Base-by-base conservation (phyloP, 2,888 invertebrate species). In the Microctonus aethiopoides region DNA sequence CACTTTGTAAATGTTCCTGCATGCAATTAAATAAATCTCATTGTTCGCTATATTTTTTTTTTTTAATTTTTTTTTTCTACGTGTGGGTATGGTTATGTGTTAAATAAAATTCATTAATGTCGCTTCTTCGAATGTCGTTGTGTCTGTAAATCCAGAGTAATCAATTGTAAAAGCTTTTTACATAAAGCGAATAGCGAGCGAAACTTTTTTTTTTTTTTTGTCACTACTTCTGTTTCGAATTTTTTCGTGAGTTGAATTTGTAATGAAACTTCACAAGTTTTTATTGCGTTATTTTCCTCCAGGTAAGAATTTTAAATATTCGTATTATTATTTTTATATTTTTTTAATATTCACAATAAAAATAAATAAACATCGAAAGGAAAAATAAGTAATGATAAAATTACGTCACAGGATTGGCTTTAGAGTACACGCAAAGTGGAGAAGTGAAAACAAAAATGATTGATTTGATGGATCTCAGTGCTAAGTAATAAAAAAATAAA, bases 271-370 rank as follows among this genome's bases (percentile, higher is more conserved):
- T 71, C 87, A 90, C 69, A 92, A 91, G 86, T 91, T 93, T 79
- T 91, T 92, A 83, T 86, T 93, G 34, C 89, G 93, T 70, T 93
- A 93, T 82, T 91, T 92, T 78, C 93, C 93, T 0, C 93, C 93
- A 73, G 93, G 92, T 89, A 83, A 78, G 73, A 46, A 67, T 68
- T 52, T 9, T 7, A 16, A 36, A 32, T 34, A 26, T 52, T 57
- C n/a, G n/a, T n/a, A n/a, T n/a, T n/a, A n/a, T n/a, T n/a, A n/a
- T n/a, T n/a, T n/a, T n/a, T n/a, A n/a, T 56, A 65, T 65, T 26
- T 59, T 26, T 41, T 36, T 29, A n/a, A n/a, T n/a, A 9, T 54
- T 52, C 32, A 16, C 11, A 56, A n/a, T 24, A 64, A 32, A 57
- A 34, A 22, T 20, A 41, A 57, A n/a, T 34, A 61, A 36, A 54